A percentile compares a stretch with the other conserved stretches of the same genome.
These are phyloP conservation scores for Habroteleia sp. DNA, from an alignment of 2,888 invertebrate species.

Conservation along the genomic window DNA sequence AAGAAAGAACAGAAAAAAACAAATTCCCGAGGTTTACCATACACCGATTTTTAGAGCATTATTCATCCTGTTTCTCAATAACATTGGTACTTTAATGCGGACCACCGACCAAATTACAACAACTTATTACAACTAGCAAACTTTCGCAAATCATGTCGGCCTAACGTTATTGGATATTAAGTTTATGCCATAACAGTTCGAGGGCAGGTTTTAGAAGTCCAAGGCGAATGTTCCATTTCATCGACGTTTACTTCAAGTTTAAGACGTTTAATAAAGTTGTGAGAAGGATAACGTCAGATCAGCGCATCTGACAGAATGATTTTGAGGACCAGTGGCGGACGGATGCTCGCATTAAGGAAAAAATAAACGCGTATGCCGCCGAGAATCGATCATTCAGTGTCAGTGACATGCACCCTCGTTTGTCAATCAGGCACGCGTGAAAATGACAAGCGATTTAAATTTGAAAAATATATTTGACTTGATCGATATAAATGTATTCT, in stretches of 20 bases:
- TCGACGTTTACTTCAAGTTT: slow-evolving; percentile 15
- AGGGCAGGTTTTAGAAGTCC: too few species aligned
- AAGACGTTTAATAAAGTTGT: slow-evolving; percentile 29
- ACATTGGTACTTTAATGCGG: slow-evolving; percentile 11
- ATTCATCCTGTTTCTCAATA: slow-evolving; percentile 59
- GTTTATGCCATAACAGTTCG: too few species aligned
- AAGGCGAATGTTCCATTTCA: too few species aligned
- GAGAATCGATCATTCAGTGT: slow-evolving; percentile 51
- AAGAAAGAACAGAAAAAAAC: slow-evolving; percentile 39
- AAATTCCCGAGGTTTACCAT: slow-evolving; percentile 27
- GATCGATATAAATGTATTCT: slow-evolving; percentile 42
- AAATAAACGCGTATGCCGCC: slow-evolving; percentile 20
- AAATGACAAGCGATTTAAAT: slow-evolving; percentile 58
- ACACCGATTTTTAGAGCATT: slow-evolving; percentile 45
- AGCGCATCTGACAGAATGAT: slow-evolving; percentile 43
- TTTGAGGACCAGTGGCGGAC: slow-evolving; percentile 25
- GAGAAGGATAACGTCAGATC: slow-evolving; percentile 23
- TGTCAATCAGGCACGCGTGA: slow-evolving; percentile 55
- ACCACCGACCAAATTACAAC: slow-evolving; percentile 28
- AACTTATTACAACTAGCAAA: slow-evolving; percentile 33
- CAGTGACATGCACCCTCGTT: slow-evolving; percentile 55
- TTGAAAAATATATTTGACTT: slow-evolving; percentile 47
- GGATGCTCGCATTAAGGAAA: slow-evolving; percentile 43
- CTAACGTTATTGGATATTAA: slow-evolving; percentile 5
- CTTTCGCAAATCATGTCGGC: slow-evolving; percentile 9